These are phyloP conservation scores for Papilio glaucus DNA, from an alignment of 1,140 invertebrate genomes.

Conservation along the genomic window DNA sequence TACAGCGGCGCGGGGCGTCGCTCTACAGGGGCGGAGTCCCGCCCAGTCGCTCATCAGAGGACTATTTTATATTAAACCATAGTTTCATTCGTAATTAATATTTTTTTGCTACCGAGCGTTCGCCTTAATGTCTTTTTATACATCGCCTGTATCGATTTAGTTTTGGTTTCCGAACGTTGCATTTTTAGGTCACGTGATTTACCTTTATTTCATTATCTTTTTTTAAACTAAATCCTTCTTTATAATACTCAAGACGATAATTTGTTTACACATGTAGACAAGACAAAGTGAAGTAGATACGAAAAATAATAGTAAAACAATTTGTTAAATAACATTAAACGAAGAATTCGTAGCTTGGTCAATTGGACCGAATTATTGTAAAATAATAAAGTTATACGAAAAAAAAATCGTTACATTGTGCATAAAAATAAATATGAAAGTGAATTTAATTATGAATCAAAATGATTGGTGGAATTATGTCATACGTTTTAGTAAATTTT, in stretches of 20 bases:
- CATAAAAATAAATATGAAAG: background rate
- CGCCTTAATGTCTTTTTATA: constrained; percentile 42
- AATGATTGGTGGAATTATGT: background rate
- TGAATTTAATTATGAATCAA: too few relatives aligned
- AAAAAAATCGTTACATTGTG: too few relatives aligned
- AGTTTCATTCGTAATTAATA: constrained; percentile 42
- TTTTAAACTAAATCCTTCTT: background rate
- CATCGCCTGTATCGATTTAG: constrained; percentile 22
- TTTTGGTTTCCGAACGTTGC: constrained; percentile 27
- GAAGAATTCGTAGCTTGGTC: background rate
- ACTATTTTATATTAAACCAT: constrained; percentile 38
- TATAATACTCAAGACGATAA: background rate
- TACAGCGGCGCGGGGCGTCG: constrained; percentile 72
- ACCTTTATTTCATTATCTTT: constrained; percentile 27
- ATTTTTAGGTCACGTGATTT: constrained; percentile 36
- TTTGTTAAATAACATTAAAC: background rate
- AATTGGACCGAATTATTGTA: too few relatives aligned
- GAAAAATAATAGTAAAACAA: background rate
- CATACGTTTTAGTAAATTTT: background rate
- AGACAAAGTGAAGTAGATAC: too few relatives aligned
- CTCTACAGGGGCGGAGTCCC: constrained; percentile 65
- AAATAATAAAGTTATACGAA: background rate
- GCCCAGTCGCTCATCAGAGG: constrained; percentile 61
- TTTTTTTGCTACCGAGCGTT: constrained; percentile 33
- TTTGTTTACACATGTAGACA: background rate